Percentiles rank a stretch among this genome's conserved stretches.
Conservation (phyloP, 2,113 vertebrate species). For the Heterotilapia buettikoferi region DNA sequence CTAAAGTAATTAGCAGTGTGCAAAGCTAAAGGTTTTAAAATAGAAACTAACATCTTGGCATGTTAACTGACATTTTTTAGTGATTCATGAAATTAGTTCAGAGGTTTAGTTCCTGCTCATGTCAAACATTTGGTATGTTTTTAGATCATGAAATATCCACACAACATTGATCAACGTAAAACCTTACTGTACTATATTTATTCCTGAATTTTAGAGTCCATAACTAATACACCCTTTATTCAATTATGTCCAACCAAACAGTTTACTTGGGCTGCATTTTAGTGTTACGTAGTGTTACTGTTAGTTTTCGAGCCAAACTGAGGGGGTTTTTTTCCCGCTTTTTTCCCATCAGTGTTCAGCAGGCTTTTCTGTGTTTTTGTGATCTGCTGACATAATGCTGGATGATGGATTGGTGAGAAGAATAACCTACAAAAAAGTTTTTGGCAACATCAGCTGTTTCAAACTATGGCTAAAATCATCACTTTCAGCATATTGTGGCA, state of each 20-base stretch:
- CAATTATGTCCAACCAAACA: neutral
- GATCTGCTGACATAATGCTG: neutral
- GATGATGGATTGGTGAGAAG: neutral
- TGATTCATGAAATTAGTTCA: neutral
- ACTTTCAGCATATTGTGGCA: neutral
- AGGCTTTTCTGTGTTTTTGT: neutral
- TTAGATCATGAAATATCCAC: neutral
- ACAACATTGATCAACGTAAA: neutral
- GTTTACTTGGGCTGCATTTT: neutral
- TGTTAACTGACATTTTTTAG: neutral
- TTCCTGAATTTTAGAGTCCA: neutral
- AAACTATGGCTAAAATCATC: constrained; percentile 2
- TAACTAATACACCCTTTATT: neutral
- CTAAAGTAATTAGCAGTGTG: neutral
- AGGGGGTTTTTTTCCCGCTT: rapidly evolving
- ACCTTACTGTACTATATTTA: neutral
- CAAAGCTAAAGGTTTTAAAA: neutral
- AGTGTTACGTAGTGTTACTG: neutral
- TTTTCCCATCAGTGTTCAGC: neutral
- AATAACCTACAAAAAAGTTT: constrained; percentile 4
- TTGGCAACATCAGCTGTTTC: constrained; percentile 16
- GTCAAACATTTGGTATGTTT: neutral
- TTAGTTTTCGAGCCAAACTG: neutral
- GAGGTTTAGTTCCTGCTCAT: neutral
- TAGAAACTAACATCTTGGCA: neutral